phyloP scores from a whole-genome alignment of 2,797 vertebrate species.

The Sphaeramia orbicularis region DNA sequence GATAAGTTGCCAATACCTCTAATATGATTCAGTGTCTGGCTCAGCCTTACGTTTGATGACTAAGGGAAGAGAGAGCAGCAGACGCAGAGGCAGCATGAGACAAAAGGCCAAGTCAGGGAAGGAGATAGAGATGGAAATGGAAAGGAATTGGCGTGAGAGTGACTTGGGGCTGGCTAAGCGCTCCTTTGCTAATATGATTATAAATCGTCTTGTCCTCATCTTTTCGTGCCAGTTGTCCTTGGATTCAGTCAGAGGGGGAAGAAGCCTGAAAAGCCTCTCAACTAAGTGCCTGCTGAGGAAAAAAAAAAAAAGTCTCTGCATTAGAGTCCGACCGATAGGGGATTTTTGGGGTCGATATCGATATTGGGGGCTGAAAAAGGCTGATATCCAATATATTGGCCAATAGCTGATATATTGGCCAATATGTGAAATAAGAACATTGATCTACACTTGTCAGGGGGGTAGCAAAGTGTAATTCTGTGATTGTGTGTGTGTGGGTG shows the following conservation, averaged over 20 bases:
- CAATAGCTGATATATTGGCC: too few relatives aligned
- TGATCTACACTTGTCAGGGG: too few relatives aligned
- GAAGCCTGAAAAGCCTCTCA: conserved; percentile 34
- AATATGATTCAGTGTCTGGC: conserved; percentile 68
- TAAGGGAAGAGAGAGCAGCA: conserved; percentile 46
- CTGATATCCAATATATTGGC: too few relatives aligned
- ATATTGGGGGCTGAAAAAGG: too few relatives aligned
- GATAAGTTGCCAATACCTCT: conserved; percentile 57
- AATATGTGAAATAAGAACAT: too few relatives aligned
- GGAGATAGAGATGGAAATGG: conserved; percentile 43
- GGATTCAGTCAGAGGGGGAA: conserved; percentile 14
- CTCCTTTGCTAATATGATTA: conserved; percentile 64
- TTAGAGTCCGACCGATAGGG: too few relatives aligned
- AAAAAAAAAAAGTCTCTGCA: neutral
- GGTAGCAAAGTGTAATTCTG: too few relatives aligned
- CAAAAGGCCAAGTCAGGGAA: conserved; percentile 54
- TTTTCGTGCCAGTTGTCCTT: conserved; percentile 52
- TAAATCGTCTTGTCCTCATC: conserved; percentile 51
- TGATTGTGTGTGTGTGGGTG: too few relatives aligned
- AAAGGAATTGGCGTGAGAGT: conserved; percentile 44
- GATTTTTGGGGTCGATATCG: too few relatives aligned
- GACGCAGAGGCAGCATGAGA: conserved; percentile 44
- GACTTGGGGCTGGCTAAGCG: conserved; percentile 18
- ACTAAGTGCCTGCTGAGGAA: conserved; percentile 10
- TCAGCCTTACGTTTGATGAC: conserved; percentile 59